Conservation (phyloP, 1,140 invertebrate species). For the Metopolophium dirhodum region DNA sequence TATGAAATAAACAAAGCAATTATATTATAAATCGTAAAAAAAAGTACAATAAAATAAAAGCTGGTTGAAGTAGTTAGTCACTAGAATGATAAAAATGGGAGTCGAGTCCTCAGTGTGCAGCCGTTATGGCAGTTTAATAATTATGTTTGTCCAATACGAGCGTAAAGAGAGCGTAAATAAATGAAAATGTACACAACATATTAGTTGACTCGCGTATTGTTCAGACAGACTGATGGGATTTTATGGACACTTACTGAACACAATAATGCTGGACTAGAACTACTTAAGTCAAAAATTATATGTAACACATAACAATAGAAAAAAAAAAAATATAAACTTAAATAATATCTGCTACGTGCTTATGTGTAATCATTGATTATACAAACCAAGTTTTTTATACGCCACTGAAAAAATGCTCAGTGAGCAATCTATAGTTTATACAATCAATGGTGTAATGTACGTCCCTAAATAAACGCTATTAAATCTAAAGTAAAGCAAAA, state of each 20-base stretch:
- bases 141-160: neutral
- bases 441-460: neutral
- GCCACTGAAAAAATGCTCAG: too few relatives aligned
- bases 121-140: neutral
- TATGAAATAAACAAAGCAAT: neutral
- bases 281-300: constrained; percentile 7
- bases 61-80: constrained; percentile 4
- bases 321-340: neutral
- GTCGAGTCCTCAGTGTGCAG: neutral
- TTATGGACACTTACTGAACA: constrained; percentile 21
- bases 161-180: constrained; percentile 5
- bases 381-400: neutral
- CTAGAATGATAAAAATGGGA: neutral
- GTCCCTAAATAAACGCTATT: neutral
- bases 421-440: too few relatives aligned
- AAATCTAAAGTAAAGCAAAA: neutral
- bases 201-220: neutral
- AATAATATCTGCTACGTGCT: neutral
- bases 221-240: neutral
- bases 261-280: constrained; percentile 35
- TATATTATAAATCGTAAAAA: neutral
- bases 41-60: constrained; percentile 23
- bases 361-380: neutral
- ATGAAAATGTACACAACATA: neutral
- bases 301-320: constrained; percentile 17